Conservation (phyloP, 2,888 invertebrate genomes). For the Troides helena region DNA sequence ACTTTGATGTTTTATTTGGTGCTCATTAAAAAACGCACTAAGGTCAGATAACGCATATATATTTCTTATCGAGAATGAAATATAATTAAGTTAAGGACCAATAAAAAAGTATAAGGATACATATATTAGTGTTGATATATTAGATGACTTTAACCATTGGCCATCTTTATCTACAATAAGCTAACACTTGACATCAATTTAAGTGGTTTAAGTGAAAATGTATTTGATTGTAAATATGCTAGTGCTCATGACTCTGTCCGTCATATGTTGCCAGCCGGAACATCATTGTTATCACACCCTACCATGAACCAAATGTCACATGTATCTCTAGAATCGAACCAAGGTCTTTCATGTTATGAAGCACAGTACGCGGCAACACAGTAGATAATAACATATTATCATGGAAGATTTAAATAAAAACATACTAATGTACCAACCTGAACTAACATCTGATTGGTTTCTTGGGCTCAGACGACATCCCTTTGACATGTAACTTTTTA, state of each 20-base stretch:
- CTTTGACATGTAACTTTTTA: constrained; percentile 85
- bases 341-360: too few species aligned
- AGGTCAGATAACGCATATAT: neutral
- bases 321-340: too few species aligned
- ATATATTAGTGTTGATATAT: too few species aligned
- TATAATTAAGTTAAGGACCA: neutral
- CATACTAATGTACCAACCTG: constrained; percentile 57
- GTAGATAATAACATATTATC: neutral
- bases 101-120: too few species aligned
- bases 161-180: too few species aligned
- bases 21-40: neutral
- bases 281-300: too few species aligned
- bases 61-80: neutral
- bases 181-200: neutral
- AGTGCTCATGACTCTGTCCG: too few species aligned
- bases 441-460: constrained; percentile 87
- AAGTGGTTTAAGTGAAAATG: neutral
- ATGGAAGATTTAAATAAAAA: neutral
- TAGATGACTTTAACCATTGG: too few species aligned
- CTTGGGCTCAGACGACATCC: constrained; percentile 88
- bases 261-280: too few species aligned
- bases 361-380: too few species aligned
- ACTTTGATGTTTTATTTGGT: neutral
- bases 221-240: too few species aligned
- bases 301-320: too few species aligned